Conservation (phyloP, 1,140 invertebrate genomes). For the Bombus impatiens region DNA sequence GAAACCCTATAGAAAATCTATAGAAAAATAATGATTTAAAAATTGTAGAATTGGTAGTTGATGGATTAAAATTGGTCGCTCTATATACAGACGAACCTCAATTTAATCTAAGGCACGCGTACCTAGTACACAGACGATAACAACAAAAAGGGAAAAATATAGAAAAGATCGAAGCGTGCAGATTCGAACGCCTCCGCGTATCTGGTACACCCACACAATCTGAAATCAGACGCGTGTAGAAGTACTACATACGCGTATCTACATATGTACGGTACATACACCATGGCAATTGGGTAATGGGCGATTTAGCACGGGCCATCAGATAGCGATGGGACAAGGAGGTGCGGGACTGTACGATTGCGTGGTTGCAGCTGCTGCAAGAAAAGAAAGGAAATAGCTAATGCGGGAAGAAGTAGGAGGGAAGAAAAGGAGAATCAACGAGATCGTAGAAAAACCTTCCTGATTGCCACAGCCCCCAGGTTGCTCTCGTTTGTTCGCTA, state of each 20-base stretch:
- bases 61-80: background rate
- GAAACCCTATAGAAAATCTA: too few species aligned
- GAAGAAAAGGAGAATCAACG: conserved; percentile 56
- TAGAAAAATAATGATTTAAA: too few species aligned
- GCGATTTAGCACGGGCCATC: conserved; percentile 76
- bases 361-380: conserved; percentile 48
- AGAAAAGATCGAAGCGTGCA: conserved; percentile 39
- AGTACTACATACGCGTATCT: background rate
- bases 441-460: conserved; percentile 62
- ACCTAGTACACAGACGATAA: conserved; percentile 2
- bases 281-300: conserved; percentile 73
- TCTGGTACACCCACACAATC: background rate
- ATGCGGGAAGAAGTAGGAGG: conserved; percentile 30
- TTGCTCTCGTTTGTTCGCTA: conserved; percentile 52
- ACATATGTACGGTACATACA: conserved; percentile 23
- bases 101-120: background rate
- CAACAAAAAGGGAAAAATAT: conserved; percentile 43
- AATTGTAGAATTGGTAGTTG: background rate
- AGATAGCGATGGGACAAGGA: conserved; percentile 71
- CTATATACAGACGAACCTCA: too few species aligned
- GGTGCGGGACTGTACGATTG: conserved; percentile 50
- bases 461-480: conserved; percentile 65
- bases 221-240: background rate
- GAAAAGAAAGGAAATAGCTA: conserved; percentile 36
- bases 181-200: background rate